Base-by-base conservation (phyloP, 1,140 invertebrate species). In the Chymomyza costata region DNA sequence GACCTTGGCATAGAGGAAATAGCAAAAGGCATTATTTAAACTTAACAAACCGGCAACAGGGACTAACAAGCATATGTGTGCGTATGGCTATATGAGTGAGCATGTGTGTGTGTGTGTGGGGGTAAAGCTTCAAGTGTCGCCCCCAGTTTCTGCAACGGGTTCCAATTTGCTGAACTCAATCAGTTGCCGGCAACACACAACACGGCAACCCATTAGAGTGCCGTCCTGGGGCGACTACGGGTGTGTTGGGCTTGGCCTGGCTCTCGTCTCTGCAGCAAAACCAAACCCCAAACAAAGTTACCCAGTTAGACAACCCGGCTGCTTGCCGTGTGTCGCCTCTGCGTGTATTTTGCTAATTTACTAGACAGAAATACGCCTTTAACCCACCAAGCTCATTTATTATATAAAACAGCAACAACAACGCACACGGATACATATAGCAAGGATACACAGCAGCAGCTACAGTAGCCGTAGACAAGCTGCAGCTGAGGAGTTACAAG, bases 341-440 rank as follows among this genome's bases (percentile, higher is more conserved):
- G 81, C 67, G 74, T 84, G 76, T 84, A 80, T 78, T 74, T 69
- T 82, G 82, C 82, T 84, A 84, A 84, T 84, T 84, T 84, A 84
- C 82, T 84, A 83, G 82, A 84, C 82, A 83, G 68, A 69, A 82
- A 67, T 84, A 84, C 82, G 82, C 82, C 82, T 84, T 83, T 83
- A 84, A 83, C 82, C 82, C 82, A 71, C 82, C 63, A 48, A 80
- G 82, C 82, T 84, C 82, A 84, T 84, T 82, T 80, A 84, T 84
- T 84, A 84, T 84, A 80, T 67, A 83, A 83, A 80, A 65, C 55
- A 74, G 41, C 54, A 38, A 16, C 49, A 53, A 8, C 21, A 11
- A 28, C 10, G 25, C 19, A 53, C 30, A 41, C 10, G 50, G 50
- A 25, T 8, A 8, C 21, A 25, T 8, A 25, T n/a, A n/a, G n/a